These are phyloP conservation scores for Sitta europaea DNA, from an alignment of 2,113 vertebrate genomes.

Conservation along the genomic window DNA sequence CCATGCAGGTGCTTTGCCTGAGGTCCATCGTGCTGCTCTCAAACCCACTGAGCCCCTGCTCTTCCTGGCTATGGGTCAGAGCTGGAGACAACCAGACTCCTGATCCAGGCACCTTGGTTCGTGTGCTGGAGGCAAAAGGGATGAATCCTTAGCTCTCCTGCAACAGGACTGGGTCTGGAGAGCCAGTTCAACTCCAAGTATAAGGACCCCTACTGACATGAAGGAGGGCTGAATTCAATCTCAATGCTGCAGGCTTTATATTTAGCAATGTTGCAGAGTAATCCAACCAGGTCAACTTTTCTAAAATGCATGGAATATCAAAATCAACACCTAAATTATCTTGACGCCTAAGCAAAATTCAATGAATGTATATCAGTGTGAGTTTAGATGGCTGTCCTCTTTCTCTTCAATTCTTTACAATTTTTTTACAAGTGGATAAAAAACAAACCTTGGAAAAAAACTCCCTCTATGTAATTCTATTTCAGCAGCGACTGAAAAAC, in stretches of 20 bases:
- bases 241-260: background rate
- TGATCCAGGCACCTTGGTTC: background rate
- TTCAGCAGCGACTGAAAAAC: background rate
- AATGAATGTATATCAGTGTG: background rate
- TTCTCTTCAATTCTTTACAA: background rate
- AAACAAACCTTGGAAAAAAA: background rate
- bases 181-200: background rate
- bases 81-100: background rate
- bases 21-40: background rate
- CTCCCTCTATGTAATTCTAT: background rate
- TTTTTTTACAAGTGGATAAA: background rate
- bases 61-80: background rate
- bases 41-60: background rate
- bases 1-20: fast-evolving
- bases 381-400: background rate
- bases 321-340: background rate
- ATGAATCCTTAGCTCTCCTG: background rate
- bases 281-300: background rate
- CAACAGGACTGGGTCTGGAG: background rate
- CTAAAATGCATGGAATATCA: background rate
- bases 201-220: background rate
- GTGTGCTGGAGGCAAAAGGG: background rate
- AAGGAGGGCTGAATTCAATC: background rate
- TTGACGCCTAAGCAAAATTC: background rate
- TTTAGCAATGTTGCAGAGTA: background rate